phyloP scores from a whole-genome alignment of 2,797 vertebrate species.

The Coreius guichenoti region DNA sequence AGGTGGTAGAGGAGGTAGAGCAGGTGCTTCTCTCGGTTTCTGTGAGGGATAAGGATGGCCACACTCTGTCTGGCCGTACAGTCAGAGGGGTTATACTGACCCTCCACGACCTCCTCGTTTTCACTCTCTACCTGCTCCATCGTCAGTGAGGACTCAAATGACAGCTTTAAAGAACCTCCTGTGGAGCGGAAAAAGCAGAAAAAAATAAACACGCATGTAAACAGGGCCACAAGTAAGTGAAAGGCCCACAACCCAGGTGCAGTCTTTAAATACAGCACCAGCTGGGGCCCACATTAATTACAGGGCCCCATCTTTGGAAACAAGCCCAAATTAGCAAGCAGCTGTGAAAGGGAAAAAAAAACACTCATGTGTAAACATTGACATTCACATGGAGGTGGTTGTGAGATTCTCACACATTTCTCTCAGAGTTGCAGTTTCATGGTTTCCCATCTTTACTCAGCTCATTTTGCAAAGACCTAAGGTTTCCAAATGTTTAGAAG shows the following conservation, averaged over 20 bases:
- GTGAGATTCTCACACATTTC: slow-evolving; percentile 36
- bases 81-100: slow-evolving; percentile 79
- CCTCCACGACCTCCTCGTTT: slow-evolving; percentile 81
- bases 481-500: neutral
- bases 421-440: neutral
- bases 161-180: slow-evolving; percentile 84
- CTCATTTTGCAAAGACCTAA: neutral
- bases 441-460: neutral
- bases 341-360: slow-evolving; percentile 18
- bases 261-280: slow-evolving; percentile 8
- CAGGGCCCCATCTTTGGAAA: neutral
- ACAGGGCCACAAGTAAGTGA: neutral
- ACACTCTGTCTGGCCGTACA: slow-evolving; percentile 87
- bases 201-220: neutral
- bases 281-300: slow-evolving; percentile 33
- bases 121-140: slow-evolving; percentile 82
- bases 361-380: slow-evolving; percentile 35
- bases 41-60: slow-evolving; percentile 91
- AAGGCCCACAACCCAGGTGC: slow-evolving; percentile 27
- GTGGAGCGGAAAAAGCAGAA: slow-evolving; percentile 23
- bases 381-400: slow-evolving; percentile 25
- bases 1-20: slow-evolving; percentile 91
- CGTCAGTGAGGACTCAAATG: slow-evolving; percentile 83
- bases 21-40: slow-evolving; percentile 90
- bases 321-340: slow-evolving; percentile 14